These are phyloP conservation scores for Didymodactylos carnosus DNA, from an alignment of 2,888 invertebrate species.

Conservation along the genomic window DNA sequence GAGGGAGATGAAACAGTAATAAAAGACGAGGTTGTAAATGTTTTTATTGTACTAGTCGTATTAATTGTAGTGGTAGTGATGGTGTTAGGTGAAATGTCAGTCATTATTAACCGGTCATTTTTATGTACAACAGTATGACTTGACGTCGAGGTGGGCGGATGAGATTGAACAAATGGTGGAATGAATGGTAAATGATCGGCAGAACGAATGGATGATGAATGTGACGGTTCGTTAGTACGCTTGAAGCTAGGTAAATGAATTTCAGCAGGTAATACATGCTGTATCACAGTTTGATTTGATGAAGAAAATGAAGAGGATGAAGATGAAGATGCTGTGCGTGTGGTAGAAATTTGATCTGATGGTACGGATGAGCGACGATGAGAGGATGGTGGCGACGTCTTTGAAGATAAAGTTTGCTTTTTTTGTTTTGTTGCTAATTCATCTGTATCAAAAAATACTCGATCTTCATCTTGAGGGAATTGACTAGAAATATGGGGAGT, in stretches of 20 bases:
- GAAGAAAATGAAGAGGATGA: background rate
- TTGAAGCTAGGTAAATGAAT: background rate
- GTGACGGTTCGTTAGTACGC: background rate
- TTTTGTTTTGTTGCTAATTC: no score
- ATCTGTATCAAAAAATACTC: no score
- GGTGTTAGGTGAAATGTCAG: background rate
- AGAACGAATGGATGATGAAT: background rate
- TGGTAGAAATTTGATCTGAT: background rate
- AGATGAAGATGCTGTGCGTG: background rate
- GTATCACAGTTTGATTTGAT: background rate
- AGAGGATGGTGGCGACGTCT: no score
- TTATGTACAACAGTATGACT: background rate
- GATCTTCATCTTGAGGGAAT: no score
- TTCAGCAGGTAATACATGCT: background rate
- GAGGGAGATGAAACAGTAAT: no score
- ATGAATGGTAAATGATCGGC: background rate
- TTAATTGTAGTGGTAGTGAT: background rate
- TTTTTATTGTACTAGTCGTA: background rate
- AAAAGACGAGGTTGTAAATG: background rate
- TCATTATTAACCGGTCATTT: background rate
- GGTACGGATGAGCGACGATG: background rate
- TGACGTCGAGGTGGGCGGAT: background rate
- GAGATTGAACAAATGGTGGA: background rate
- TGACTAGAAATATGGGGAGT: no score
- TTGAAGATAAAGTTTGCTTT: no score